Conservation (phyloP, 2,888 invertebrate genomes). For the Hydrotaea cyrtoneurina region DNA sequence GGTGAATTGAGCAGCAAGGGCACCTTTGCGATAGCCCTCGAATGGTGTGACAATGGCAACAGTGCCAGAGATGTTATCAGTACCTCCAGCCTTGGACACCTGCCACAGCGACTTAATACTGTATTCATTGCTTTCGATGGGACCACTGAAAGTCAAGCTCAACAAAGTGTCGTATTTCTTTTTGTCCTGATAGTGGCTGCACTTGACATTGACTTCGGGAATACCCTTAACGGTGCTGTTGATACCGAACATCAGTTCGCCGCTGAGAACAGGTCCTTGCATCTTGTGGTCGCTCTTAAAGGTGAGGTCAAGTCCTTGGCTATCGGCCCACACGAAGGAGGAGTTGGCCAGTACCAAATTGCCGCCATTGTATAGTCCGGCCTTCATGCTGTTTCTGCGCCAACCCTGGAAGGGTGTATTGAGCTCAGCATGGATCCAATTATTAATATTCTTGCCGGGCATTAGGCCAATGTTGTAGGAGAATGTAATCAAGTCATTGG, state of each 20-base stretch:
- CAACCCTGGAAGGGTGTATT: slow-evolving; percentile 84
- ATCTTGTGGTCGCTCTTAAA: slow-evolving; percentile 82
- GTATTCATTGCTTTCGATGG: slow-evolving; percentile 82
- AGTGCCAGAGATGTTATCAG: slow-evolving; percentile 83
- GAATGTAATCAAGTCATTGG: slow-evolving; percentile 83
- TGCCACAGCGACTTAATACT: slow-evolving; percentile 88
- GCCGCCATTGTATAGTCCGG: slow-evolving; percentile 81
- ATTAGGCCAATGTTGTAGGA: slow-evolving; percentile 76
- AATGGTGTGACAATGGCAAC: slow-evolving; percentile 86
- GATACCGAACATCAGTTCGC: slow-evolving; percentile 82
- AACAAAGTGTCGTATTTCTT: slow-evolving; percentile 82
- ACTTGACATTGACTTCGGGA: slow-evolving; percentile 82
- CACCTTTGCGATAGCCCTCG: slow-evolving; percentile 86
- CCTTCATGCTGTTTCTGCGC: slow-evolving; percentile 82
- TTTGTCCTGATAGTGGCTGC: slow-evolving; percentile 83
- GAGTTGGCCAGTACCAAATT: slow-evolving; percentile 82
- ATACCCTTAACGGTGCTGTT: slow-evolving; percentile 84
- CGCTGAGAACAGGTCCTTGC: slow-evolving; percentile 79
- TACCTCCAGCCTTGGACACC: slow-evolving; percentile 82
- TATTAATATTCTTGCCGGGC: slow-evolving; percentile 74
- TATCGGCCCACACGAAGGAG: slow-evolving; percentile 84
- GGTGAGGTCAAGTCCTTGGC: slow-evolving; percentile 83
- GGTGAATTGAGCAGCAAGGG: slow-evolving; percentile 85
- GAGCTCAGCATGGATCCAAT: slow-evolving; percentile 81
- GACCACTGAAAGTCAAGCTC: slow-evolving; percentile 81